Evolutionary conservation across 1,140 invertebrate species (phyloP).

Genomic region (Notospermus geniculatus): DNA sequence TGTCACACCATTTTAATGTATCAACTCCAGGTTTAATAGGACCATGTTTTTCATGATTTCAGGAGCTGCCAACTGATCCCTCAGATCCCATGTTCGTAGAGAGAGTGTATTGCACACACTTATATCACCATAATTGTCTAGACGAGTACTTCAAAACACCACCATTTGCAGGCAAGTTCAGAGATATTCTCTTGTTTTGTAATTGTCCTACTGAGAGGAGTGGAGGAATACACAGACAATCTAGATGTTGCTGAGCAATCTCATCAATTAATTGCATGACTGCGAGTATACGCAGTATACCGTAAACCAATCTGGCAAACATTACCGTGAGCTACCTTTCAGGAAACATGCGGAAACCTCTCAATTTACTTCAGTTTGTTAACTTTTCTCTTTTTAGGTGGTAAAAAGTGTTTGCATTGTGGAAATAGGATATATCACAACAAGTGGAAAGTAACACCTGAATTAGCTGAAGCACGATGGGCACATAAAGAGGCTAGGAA

Average conservation of each 20-base stretch:
- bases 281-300: no score
- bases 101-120: conserved; percentile 73
- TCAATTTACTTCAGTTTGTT: no score
- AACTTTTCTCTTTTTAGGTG: conserved; percentile 57
- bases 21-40: no score
- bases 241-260: no score
- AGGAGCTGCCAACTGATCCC: conserved; percentile 62
- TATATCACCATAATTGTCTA: conserved; percentile 73
- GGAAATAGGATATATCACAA: conserved; percentile 70
- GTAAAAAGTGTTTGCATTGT: conserved; percentile 66
- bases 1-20: no score
- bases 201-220: no score
- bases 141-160: conserved; percentile 71
- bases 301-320: no score
- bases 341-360: no score
- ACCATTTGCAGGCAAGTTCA: conserved; percentile 69
- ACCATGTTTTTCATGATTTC: conserved; percentile 19
- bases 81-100: conserved; percentile 65
- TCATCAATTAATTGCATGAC: no score
- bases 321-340: no score
- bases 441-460: conserved; percentile 71
- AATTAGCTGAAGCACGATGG: conserved; percentile 73
- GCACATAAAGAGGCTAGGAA: conserved; percentile 74
- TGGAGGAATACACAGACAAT: no score
- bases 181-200: no score